phyloP scores from a whole-genome alignment of 1,140 invertebrate species.

The Megalonaias nervosa region DNA sequence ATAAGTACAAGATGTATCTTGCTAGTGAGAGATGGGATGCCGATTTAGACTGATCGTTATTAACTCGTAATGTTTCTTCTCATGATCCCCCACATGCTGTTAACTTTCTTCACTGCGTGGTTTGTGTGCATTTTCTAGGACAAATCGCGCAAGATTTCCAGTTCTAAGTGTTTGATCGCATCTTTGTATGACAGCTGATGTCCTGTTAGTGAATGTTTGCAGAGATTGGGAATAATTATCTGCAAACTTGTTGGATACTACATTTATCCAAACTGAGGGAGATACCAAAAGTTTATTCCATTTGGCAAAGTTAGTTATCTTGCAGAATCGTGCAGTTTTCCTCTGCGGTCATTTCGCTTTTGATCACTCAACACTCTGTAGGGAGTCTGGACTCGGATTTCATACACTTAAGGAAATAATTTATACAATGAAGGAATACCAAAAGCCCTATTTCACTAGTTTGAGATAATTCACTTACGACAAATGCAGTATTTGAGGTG shows the following conservation, averaged over 20 bases:
- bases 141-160: no score
- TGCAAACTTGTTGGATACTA: constrained; percentile 14
- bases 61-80: no score
- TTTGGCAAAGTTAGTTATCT: constrained; percentile 2
- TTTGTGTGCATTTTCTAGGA: no score
- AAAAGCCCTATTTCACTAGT: constrained; percentile 13
- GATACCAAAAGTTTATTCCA: constrained; percentile 19
- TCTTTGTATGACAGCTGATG: no score
- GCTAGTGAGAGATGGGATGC: background rate
- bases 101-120: no score
- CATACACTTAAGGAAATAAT: constrained; percentile 7
- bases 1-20: background rate
- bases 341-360: constrained; percentile 1
- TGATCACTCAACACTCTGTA: constrained; percentile 27
- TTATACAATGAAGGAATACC: constrained; percentile 13
- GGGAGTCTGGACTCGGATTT: constrained; percentile 17
- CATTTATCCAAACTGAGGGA: constrained; percentile 19
- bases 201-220: background rate
- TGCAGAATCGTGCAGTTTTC: constrained; percentile 5
- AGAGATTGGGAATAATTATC: background rate
- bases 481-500: background rate
- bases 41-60: no score
- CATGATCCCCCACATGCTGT: no score
- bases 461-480: constrained; percentile 14
- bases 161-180: no score